Evolutionary conservation across 2,888 invertebrate genomes (phyloP).

Genomic region (Trichopoda pennipes): DNA sequence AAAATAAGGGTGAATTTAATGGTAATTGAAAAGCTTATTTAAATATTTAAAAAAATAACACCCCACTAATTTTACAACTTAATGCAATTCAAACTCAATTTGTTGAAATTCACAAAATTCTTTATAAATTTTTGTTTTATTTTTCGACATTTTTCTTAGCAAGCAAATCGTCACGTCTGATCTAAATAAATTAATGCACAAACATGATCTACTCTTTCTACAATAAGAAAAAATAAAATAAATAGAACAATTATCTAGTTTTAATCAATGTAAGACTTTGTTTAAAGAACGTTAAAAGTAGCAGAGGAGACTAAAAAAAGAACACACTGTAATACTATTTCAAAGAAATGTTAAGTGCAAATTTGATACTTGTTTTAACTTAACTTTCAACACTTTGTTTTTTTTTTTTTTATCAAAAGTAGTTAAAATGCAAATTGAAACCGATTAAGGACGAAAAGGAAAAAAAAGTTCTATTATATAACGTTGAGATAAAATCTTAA

Average conservation of each 20-base stretch:
- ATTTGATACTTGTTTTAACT: slow-evolving; percentile 37
- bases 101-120: not conserved
- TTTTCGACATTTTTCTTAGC: slow-evolving; percentile 41
- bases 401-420: slow-evolving; percentile 41
- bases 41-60: not conserved
- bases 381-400: not conserved
- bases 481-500: not conserved
- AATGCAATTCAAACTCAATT: slow-evolving; percentile 49
- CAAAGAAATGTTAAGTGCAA: slow-evolving; percentile 36
- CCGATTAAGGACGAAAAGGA: not conserved
- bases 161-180: slow-evolving; percentile 64
- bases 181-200: slow-evolving; percentile 64
- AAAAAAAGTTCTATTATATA: not conserved
- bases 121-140: not conserved
- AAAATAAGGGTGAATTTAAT: slow-evolving; percentile 5
- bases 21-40: slow-evolving; percentile 13
- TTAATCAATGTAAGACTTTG: slow-evolving; percentile 24
- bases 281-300: not conserved
- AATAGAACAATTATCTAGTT: slow-evolving; percentile 1
- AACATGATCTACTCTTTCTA: slow-evolving; percentile 32
- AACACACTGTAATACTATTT: slow-evolving; percentile 13
- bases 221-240: not conserved
- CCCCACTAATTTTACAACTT: slow-evolving; percentile 9
- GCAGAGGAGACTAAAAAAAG: not conserved
- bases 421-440: slow-evolving; percentile 46